Evolutionary conservation across 2,797 vertebrate genomes (phyloP), one percentile per base, ranked within the genome.

Genomic region (Rhyacichthys aspro): DNA sequence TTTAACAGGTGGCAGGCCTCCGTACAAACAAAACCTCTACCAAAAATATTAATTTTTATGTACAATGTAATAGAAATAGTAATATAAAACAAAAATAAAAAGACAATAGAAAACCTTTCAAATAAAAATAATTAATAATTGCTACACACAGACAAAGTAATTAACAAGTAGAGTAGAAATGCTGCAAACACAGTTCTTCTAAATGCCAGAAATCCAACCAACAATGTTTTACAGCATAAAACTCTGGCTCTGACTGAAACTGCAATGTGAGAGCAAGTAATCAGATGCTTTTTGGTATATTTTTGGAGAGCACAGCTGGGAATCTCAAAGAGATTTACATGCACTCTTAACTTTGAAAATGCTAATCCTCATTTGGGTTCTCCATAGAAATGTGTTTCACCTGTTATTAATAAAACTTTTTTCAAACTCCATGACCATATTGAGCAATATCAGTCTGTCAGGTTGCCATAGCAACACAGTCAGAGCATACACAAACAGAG

Each of bases 381-480:
- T 66, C 17, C 8, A 10, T 9, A 43, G 43, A 61, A 67, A 65
- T 61, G 11, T 0, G 47, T 59, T 47, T 32, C 10, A 52, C 55
- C 34, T 45, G 54, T 17, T 43, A 3, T 50, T 58, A 59, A 56
- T 70, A 68, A 67, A 72, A 63, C 33, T 33, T 1, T 60, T 61
- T 63, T 68, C 56, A 15, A 53, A 74, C 55, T 72, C 60, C 43
- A 63, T 63, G 75, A 76, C 16, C 79, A 79, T 76, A 70, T 75
- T 78, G 57, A 78, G 74, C 70, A 77, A 75, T 66, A 61, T 70
- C 34, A 1, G 43, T 59, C 55, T 85, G 87, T 80, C 86, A 87
- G 77, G 88, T 91, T 88, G 78, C 72, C 67, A 90, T 87, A 69
- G 74, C 73, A 88, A 89, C 88, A 63, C 78, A 69, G 60, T 72